These are phyloP conservation scores for Enteromius trimaculatus DNA, from an alignment of 2,797 vertebrate species.

Conservation along the genomic window DNA sequence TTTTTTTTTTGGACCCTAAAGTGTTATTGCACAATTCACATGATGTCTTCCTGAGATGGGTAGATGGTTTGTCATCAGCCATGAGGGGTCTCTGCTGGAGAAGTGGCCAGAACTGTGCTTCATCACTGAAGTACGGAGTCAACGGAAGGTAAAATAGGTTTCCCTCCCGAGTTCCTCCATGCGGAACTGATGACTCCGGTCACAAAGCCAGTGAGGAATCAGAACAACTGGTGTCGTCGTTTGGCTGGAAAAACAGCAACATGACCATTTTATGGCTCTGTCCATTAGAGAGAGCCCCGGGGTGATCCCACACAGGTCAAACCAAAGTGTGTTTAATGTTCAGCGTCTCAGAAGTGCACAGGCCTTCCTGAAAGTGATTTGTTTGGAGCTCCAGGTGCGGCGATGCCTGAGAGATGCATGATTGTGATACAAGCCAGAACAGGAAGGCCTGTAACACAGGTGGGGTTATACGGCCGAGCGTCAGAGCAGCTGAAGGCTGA, in stretches of 20 bases:
- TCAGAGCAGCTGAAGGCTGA: slow-evolving; percentile 56
- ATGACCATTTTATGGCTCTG: slow-evolving; percentile 73
- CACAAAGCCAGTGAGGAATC: slow-evolving; percentile 70
- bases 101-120: slow-evolving; percentile 13
- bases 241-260: slow-evolving; percentile 71
- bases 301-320: slow-evolving; percentile 55
- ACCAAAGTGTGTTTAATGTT: slow-evolving; percentile 48
- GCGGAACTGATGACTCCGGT: slow-evolving; percentile 68
- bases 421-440: slow-evolving; percentile 57
- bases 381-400: slow-evolving; percentile 75
- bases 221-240: slow-evolving; percentile 76
- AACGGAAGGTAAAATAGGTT: slow-evolving; percentile 61
- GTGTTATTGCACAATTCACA: not conserved
- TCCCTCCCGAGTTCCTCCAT: slow-evolving; percentile 59
- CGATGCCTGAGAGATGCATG: slow-evolving; percentile 42
- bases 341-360: slow-evolving; percentile 61
- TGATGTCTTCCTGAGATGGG: not conserved
- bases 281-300: slow-evolving; percentile 67
- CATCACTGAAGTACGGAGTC: slow-evolving; percentile 60
- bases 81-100: not conserved
- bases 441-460: slow-evolving; percentile 48
- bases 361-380: slow-evolving; percentile 71
- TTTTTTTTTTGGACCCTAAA: too few species aligned
- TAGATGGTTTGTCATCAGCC: slow-evolving; percentile 2
- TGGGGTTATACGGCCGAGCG: slow-evolving; percentile 37